Conservation (phyloP, 2,113 vertebrate genomes). For the Budorcas taxicolor region DNA sequence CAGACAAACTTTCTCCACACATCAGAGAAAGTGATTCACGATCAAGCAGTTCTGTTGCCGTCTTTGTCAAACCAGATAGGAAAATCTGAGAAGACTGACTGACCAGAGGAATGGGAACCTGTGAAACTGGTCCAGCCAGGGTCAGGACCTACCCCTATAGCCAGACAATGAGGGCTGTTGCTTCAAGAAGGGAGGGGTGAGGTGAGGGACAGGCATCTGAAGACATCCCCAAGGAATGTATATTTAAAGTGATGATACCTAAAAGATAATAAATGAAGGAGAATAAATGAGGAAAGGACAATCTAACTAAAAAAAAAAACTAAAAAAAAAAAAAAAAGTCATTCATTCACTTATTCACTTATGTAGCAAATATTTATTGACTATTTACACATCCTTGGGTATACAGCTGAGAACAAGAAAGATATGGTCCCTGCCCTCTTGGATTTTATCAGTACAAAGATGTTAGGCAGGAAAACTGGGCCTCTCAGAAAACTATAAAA, state of each 20-base stretch:
- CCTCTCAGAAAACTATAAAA: background rate
- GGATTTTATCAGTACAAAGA: background rate
- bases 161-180: background rate
- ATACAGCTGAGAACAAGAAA: background rate
- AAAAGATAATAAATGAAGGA: background rate
- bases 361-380: background rate
- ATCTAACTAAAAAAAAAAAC: background rate
- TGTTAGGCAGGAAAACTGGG: background rate
- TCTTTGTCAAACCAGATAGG: background rate
- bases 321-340: background rate
- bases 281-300: background rate
- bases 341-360: background rate
- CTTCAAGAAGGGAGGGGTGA: background rate
- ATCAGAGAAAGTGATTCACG: background rate
- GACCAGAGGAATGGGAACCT: background rate
- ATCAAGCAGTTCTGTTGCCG: background rate
- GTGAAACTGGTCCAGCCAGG: background rate
- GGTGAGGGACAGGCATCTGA: background rate
- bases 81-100: background rate
- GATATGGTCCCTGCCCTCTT: background rate
- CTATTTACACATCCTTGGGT: background rate
- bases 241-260: background rate
- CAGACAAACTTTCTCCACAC: background rate
- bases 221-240: background rate
- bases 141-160: too few relatives aligned